Conservation (phyloP, 2,888 invertebrate species). For the Laspeyria flexula region DNA sequence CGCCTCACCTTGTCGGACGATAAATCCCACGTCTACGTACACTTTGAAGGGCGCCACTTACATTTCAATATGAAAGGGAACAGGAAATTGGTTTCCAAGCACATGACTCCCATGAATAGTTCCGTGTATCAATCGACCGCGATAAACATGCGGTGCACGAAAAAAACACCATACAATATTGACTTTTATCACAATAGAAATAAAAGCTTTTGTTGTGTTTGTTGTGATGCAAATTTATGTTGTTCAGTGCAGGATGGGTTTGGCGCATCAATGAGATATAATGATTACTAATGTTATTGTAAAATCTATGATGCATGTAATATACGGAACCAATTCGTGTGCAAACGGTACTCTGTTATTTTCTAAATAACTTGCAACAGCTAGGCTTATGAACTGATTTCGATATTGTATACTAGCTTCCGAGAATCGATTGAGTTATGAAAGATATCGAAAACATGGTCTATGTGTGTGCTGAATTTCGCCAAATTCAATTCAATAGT, state of each 20-base stretch:
- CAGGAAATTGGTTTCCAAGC: slow-evolving; percentile 83
- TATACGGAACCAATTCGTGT: slow-evolving; percentile 43
- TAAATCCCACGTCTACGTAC: slow-evolving; percentile 54
- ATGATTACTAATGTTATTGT: slow-evolving; percentile 59
- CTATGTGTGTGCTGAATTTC: too few species aligned
- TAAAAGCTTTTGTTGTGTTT: slow-evolving; percentile 24
- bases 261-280: slow-evolving; percentile 54
- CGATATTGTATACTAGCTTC: too few species aligned
- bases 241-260: slow-evolving; percentile 47
- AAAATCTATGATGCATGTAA: slow-evolving; percentile 50
- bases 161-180: slow-evolving; percentile 43
- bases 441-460: too few species aligned
- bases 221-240: slow-evolving; percentile 25
- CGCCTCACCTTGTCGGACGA: slow-evolving; percentile 22
- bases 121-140: slow-evolving; percentile 68
- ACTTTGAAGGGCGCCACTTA: slow-evolving; percentile 68
- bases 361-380: slow-evolving; percentile 12
- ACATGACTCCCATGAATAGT: slow-evolving; percentile 69
- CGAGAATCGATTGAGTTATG: too few species aligned
- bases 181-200: slow-evolving; percentile 34
- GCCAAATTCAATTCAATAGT: too few species aligned
- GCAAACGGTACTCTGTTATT: slow-evolving; percentile 32
- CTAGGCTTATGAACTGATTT: not conserved
- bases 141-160: slow-evolving; percentile 46
- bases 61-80: slow-evolving; percentile 81